Evolutionary conservation across 2,797 vertebrate species (phyloP), one percentile per base, ranked within the genome.

Genomic region (Platyrinchus mystaceus): DNA sequence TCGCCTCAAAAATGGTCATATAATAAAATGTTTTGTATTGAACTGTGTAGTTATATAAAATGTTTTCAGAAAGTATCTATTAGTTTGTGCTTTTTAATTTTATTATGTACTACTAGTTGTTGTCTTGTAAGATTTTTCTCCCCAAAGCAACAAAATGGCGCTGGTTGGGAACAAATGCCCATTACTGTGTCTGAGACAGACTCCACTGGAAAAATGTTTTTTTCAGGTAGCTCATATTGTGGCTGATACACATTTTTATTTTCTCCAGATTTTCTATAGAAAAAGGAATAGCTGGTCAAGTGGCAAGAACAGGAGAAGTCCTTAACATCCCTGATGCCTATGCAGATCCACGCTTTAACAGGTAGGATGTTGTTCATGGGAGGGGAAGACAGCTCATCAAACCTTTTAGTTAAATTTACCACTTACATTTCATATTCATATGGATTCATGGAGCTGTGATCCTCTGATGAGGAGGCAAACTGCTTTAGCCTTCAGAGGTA

Each of bases 301-400:
- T 99, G 90, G 99, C 99, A 90, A 98, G 98, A 97, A 99, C 99
- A 52, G 99, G 99, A 94, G 99, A 99, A 97, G 99, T 99, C 95
- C 98, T 99, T 96, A 99, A 99, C 97, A 99, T 99, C 97, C 99
- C 99, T 84, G 99, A 99, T 95, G 99, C 99, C 98, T 99, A 99
- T 97, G 99, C 99, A 97, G 99, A 99, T 96, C 99, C 99, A 36
- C 99, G 99, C 96, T 99, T 99, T 97, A 99, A 99, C 98, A 99
- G 99, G 99, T 99, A 97, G 64, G 69, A 17, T 41, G 12, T 13
- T 32, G 10, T 47, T 85, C 6, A 7, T 23, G 30, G 14, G 23
- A 70, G 20, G 11, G 6, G 8, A 78, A 71, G 14, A 21, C 19
- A 66, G 32, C 27, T 74, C 43, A 80, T 23, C 28, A 69, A 39